Evolutionary conservation across 2,888 invertebrate genomes (phyloP).

Genomic region (Parnassius glacialis): DNA sequence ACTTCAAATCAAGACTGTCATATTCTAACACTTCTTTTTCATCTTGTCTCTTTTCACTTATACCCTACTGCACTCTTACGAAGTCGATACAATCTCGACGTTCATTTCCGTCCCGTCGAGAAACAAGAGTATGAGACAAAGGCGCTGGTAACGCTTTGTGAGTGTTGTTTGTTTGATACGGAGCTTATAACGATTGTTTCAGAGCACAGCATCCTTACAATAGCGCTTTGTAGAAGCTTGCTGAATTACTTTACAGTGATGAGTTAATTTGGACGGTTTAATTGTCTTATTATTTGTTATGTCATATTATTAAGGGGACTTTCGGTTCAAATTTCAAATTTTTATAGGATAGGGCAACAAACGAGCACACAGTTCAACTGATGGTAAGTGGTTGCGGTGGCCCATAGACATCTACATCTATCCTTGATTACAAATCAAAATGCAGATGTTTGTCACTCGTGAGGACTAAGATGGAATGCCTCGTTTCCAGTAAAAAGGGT

Average conservation of each 20-base stretch:
- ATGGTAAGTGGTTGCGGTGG: too few relatives aligned
- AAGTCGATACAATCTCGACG: constrained; percentile 44
- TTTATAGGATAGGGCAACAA: too few relatives aligned
- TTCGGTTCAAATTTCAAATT: too few relatives aligned
- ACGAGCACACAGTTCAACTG: too few relatives aligned
- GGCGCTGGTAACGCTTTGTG: constrained; percentile 29
- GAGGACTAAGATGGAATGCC: too few relatives aligned
- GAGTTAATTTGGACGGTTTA: constrained; percentile 1
- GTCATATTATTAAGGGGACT: too few relatives aligned
- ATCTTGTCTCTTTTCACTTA: constrained; percentile 10
- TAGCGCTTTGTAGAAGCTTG: constrained; percentile 5
- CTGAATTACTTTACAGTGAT: constrained; percentile 9
- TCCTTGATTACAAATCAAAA: too few relatives aligned
- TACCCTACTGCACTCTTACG: constrained; percentile 15
- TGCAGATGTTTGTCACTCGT: too few relatives aligned
- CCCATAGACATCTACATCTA: too few relatives aligned
- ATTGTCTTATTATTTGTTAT: too few relatives aligned
- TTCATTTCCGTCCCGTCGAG: constrained; percentile 42
- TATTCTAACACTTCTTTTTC: constrained; percentile 18
- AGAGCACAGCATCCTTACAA: constrained; percentile 7
- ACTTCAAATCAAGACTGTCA: constrained; percentile 9
- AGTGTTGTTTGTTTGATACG: constrained; percentile 13
- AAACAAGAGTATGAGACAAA: constrained; percentile 44
- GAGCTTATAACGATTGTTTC: constrained; percentile 21
- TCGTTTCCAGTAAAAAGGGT: too few relatives aligned